Evolutionary conservation across 2,888 invertebrate genomes (phyloP).

Genomic region (Drosophila silvestris): DNA sequence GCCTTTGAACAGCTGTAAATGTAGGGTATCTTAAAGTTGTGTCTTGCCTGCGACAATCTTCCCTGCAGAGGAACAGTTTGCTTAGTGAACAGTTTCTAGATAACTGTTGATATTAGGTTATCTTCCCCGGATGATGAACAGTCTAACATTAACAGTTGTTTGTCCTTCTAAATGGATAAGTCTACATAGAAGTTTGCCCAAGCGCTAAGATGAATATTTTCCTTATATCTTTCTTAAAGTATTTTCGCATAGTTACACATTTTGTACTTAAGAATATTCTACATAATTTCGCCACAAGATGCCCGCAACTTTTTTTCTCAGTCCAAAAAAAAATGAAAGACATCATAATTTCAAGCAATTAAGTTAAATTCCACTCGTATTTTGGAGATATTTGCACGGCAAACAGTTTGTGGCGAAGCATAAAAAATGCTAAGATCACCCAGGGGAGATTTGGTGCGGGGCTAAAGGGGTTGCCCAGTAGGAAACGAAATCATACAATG

Average conservation of each 20-base stretch:
- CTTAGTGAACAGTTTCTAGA: not conserved
- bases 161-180: not conserved
- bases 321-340: slow-evolving; percentile 11
- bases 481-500: slow-evolving; percentile 11
- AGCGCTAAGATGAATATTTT: not conserved
- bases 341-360: slow-evolving; percentile 62
- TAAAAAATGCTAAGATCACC: slow-evolving; percentile 9
- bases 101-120: not conserved
- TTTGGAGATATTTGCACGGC: slow-evolving; percentile 62
- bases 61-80: not conserved
- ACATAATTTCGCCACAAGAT: slow-evolving; percentile 2
- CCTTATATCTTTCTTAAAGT: not conserved
- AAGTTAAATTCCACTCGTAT: slow-evolving; percentile 57
- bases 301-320: not conserved
- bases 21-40: too few species aligned
- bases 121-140: not conserved
- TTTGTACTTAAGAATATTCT: not conserved
- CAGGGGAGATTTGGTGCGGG: not conserved
- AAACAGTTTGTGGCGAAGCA: slow-evolving; percentile 33
- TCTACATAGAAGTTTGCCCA: not conserved
- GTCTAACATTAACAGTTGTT: not conserved
- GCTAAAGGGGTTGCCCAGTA: not conserved
- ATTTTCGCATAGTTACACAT: not conserved
- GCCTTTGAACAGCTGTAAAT: too few species aligned
- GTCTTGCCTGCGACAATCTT: not conserved